Percentiles rank a stretch among this genome's conserved stretches.
These are phyloP conservation scores for Agriotes lineatus DNA, from an alignment of 2,888 invertebrate genomes.

Conservation along the genomic window DNA sequence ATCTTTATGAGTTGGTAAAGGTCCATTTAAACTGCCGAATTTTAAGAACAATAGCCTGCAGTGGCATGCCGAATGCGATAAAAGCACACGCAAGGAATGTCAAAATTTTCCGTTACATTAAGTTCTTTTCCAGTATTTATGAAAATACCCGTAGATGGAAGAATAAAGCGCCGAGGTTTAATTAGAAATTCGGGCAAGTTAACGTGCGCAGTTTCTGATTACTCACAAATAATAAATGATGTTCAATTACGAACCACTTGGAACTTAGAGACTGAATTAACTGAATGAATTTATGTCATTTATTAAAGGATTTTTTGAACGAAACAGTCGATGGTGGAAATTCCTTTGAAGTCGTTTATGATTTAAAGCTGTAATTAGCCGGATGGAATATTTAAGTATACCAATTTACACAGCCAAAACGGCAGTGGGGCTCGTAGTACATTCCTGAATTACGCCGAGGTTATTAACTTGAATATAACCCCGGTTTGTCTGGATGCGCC, in stretches of 20 bases:
- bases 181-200: slow-evolving; percentile 27
- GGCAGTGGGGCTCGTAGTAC: too few relatives aligned
- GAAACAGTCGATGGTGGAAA: slow-evolving; percentile 18
- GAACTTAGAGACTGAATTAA: slow-evolving; percentile 26
- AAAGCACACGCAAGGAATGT: slow-evolving; percentile 12
- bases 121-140: slow-evolving; percentile 11
- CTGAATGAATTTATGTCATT: slow-evolving; percentile 30
- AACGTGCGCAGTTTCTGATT: slow-evolving; percentile 19
- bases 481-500: not conserved
- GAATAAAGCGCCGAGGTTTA: slow-evolving; percentile 8
- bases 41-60: slow-evolving; percentile 1
- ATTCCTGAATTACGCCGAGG: not conserved
- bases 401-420: not conserved
- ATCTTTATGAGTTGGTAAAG: slow-evolving; percentile 26
- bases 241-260: slow-evolving; percentile 31
- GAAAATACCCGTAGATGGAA: not conserved
- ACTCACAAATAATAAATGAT: slow-evolving; percentile 33
- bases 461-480: not conserved
- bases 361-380: slow-evolving; percentile 34
- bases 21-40: slow-evolving; percentile 22
- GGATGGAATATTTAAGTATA: slow-evolving; percentile 27
- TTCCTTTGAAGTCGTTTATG: slow-evolving; percentile 27
- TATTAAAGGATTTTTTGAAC: slow-evolving; percentile 28
- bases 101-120: slow-evolving; percentile 21
- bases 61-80: slow-evolving; percentile 14